A percentile compares a stretch with the other conserved stretches of the same genome.
These are phyloP conservation scores for Spilarctia lutea DNA, from an alignment of 2,888 invertebrate species.

Conservation along the genomic window DNA sequence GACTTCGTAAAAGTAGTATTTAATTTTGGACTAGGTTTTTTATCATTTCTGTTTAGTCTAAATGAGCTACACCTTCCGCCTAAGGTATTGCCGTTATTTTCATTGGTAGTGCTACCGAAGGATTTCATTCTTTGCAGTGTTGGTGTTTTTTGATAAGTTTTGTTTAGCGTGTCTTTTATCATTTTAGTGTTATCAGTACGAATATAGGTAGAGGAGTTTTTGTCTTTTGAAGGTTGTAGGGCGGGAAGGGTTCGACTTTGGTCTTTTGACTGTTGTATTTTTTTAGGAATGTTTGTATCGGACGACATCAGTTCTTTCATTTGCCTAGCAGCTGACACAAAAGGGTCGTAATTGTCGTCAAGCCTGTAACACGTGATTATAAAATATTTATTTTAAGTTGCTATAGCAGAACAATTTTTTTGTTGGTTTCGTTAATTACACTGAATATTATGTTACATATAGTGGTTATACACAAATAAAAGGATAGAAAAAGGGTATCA, in stretches of 20 bases:
- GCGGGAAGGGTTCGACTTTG: slow-evolving; percentile 78
- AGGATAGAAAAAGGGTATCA: background rate
- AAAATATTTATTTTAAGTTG: slow-evolving; percentile 25
- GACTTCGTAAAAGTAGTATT: slow-evolving; percentile 82
- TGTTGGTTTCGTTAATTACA: background rate
- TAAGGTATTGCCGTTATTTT: slow-evolving; percentile 69
- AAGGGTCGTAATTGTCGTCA: slow-evolving; percentile 91
- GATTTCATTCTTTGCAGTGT: slow-evolving; percentile 84
- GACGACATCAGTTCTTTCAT: slow-evolving; percentile 92
- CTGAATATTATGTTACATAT: background rate
- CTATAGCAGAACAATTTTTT: background rate
- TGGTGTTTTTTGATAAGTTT: slow-evolving; percentile 85
- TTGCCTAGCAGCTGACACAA: slow-evolving; percentile 92
- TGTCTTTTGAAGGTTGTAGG: slow-evolving; percentile 76
- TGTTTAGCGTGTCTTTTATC: slow-evolving; percentile 82
- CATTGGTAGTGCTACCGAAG: slow-evolving; percentile 78
- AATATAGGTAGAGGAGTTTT: slow-evolving; percentile 65
- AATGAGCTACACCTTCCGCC: slow-evolving; percentile 82
- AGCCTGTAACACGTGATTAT: slow-evolving; percentile 70
- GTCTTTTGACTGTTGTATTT: slow-evolving; percentile 76
- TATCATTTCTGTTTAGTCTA: slow-evolving; percentile 78
- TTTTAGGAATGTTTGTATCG: slow-evolving; percentile 85
- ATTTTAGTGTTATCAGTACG: slow-evolving; percentile 77
- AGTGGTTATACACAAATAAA: background rate
- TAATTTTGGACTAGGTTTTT: slow-evolving; percentile 79